Evolutionary conservation across 2,113 vertebrate species (phyloP).

Genomic region (Cochlearius cochlearius): DNA sequence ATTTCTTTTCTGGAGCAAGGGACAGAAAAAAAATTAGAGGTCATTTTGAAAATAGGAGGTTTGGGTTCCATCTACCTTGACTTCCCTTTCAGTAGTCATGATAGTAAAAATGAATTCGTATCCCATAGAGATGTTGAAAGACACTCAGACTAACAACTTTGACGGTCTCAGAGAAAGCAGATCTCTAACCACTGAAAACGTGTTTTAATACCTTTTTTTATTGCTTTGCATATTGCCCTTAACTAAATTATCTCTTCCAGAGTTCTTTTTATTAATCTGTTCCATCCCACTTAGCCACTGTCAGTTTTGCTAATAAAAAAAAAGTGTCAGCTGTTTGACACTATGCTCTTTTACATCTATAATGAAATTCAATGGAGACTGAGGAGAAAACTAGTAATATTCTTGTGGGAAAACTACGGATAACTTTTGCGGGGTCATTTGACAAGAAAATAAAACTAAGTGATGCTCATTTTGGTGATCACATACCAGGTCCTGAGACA

Average conservation of each 20-base stretch:
- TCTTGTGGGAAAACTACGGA: background rate
- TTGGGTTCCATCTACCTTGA: background rate
- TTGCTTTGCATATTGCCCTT: background rate
- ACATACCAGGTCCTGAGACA: background rate
- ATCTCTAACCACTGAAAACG: background rate
- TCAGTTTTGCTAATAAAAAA: background rate
- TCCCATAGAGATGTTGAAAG: background rate
- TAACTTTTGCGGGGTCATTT: background rate
- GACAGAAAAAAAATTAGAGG: background rate
- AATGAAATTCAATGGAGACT: background rate
- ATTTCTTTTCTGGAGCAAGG: background rate
- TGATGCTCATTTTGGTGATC: background rate
- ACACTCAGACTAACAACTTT: background rate
- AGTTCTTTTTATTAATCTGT: background rate
- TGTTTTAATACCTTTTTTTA: background rate
- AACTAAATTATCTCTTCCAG: background rate
- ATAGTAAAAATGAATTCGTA: background rate
- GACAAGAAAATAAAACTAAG: slow-evolving; percentile 20
- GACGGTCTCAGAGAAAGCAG: background rate
- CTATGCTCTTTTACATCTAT: background rate
- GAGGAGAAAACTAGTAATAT: background rate
- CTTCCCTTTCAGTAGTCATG: background rate
- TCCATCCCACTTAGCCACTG: background rate
- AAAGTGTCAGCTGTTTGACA: background rate
- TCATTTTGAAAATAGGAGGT: background rate